phyloP scores from a whole-genome alignment of 2,888 invertebrate species.

The Furcula furcula region DNA sequence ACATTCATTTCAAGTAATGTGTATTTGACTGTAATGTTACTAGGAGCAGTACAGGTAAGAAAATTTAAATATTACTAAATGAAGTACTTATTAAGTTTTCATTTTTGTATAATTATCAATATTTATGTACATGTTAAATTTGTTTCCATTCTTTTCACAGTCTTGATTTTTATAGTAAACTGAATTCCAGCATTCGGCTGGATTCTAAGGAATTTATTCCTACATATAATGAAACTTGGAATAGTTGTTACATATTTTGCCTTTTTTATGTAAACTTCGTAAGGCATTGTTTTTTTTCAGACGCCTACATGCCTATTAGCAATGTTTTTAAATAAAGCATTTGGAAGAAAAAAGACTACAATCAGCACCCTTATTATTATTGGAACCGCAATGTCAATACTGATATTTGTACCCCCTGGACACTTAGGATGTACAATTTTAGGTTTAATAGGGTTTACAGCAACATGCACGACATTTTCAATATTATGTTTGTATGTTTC shows the following conservation, averaged over 20 bases:
- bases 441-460: constrained; percentile 41
- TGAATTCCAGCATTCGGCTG: no score
- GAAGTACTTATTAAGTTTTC: no score
- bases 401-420: constrained; percentile 39
- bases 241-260: no score
- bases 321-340: constrained; percentile 40
- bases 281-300: constrained; percentile 44
- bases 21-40: constrained; percentile 37
- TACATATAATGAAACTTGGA: no score
- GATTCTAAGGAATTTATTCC: no score
- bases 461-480: constrained; percentile 34
- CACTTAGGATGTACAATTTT: constrained; percentile 37
- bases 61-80: no score
- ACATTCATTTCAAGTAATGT: constrained; percentile 44
- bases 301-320: constrained; percentile 38
- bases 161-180: no score
- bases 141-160: no score
- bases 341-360: constrained; percentile 38
- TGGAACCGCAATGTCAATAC: constrained; percentile 35
- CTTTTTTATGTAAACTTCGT: no score
- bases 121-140: no score
- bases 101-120: no score
- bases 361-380: constrained; percentile 27
- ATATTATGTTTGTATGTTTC: constrained; percentile 44
- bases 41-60: constrained; percentile 47